These are phyloP conservation scores for Dicyrtoma fusca DNA, from an alignment of 2,888 invertebrate species.

Conservation along the genomic window DNA sequence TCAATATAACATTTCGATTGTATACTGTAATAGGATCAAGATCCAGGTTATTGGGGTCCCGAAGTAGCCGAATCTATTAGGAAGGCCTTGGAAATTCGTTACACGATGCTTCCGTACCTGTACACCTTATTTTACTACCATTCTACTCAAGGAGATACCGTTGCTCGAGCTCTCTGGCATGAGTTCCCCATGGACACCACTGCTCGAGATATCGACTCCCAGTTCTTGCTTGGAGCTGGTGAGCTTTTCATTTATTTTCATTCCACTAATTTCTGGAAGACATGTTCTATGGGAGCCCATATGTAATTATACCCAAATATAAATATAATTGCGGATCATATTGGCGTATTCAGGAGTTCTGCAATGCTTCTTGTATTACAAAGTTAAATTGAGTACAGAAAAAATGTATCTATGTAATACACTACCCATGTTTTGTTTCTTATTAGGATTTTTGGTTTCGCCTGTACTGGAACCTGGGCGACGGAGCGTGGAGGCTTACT, in stretches of 20 bases:
- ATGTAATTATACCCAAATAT: no score
- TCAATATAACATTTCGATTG: not conserved
- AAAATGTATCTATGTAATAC: not conserved
- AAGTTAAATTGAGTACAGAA: not conserved
- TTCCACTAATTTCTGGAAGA: no score
- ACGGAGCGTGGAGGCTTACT: slow-evolving; percentile 64
- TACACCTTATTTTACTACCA: slow-evolving; percentile 68
- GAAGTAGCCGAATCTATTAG: slow-evolving; percentile 70
- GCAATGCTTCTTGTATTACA: not conserved
- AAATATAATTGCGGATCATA: no score
- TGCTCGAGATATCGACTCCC: slow-evolving; percentile 71
- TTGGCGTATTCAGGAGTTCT: no score
- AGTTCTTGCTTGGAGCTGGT: slow-evolving; percentile 76
- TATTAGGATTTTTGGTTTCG: slow-evolving; percentile 67
- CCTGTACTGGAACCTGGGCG: slow-evolving; percentile 68
- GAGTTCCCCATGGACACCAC: slow-evolving; percentile 65
- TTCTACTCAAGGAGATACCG: slow-evolving; percentile 72
- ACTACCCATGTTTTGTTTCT: not conserved
- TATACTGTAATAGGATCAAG: slow-evolving; percentile 66
- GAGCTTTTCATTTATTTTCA: not conserved
- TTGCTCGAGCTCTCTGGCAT: slow-evolving; percentile 71
- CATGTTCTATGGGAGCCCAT: no score
- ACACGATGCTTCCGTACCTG: slow-evolving; percentile 75
- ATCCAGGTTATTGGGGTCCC: slow-evolving; percentile 76
- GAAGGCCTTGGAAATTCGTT: slow-evolving; percentile 69